Evolutionary conservation across 2,797 vertebrate species (phyloP).

Genomic region (Mastacembelus armatus): DNA sequence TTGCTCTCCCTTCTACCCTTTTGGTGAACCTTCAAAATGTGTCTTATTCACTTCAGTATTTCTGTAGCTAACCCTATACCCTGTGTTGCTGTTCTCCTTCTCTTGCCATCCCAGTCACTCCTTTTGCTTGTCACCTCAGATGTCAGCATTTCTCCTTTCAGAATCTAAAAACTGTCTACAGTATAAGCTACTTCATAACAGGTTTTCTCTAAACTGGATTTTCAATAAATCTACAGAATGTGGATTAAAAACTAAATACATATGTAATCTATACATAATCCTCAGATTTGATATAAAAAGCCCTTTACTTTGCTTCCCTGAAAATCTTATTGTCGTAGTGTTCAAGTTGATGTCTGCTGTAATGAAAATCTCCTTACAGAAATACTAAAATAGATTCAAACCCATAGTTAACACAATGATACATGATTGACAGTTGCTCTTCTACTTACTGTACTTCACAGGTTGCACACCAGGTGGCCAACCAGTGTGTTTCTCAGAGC

Average conservation of each 20-base stretch:
- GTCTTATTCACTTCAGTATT: slow-evolving; percentile 43
- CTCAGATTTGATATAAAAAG: background rate
- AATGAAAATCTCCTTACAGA: slow-evolving; percentile 16
- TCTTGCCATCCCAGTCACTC: background rate
- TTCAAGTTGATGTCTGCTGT: background rate
- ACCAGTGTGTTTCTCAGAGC: background rate
- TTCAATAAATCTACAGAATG: slow-evolving; percentile 14
- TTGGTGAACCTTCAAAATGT: slow-evolving; percentile 24
- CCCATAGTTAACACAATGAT: too few relatives aligned
- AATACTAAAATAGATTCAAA: slow-evolving; percentile 17
- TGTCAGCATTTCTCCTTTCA: slow-evolving; percentile 6
- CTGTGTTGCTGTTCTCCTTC: slow-evolving; percentile 25
- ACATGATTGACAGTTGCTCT: too few relatives aligned
- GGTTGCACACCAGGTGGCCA: background rate
- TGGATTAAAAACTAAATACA: slow-evolving; percentile 8
- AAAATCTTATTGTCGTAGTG: background rate
- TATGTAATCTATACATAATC: slow-evolving; percentile 27
- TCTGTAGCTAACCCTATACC: slow-evolving; percentile 24
- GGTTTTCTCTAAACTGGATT: slow-evolving; percentile 31
- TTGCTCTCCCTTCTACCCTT: slow-evolving; percentile 23
- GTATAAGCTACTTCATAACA: background rate
- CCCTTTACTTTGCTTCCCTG: background rate
- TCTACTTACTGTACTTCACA: too few relatives aligned
- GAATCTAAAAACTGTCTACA: slow-evolving; percentile 2
- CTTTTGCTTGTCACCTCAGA: slow-evolving; percentile 11